Conservation (phyloP, 2,113 vertebrate genomes). For the Paradisaea rubra region DNA sequence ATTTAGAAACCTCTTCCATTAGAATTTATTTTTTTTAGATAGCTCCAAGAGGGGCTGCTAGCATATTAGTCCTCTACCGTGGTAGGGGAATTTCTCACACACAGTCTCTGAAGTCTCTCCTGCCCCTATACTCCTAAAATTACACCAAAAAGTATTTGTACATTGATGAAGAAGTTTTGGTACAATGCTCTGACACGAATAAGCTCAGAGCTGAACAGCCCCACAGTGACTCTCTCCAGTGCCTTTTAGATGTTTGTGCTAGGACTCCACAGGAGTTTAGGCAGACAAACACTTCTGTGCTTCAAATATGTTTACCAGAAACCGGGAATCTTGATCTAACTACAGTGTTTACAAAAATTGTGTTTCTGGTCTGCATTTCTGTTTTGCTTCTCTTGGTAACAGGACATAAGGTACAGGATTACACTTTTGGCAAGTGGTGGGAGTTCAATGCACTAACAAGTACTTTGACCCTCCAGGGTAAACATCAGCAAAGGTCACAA, state of each 20-base stretch:
- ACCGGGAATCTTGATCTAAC: not conserved
- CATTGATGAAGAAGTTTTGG: not conserved
- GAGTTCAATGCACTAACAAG: not conserved
- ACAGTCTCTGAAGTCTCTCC: not conserved
- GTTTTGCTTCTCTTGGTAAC: not conserved
- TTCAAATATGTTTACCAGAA: not conserved
- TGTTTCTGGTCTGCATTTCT: not conserved
- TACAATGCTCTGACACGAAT: not conserved
- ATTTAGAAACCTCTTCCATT: not conserved
- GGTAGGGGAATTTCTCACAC: not conserved
- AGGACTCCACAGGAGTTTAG: not conserved
- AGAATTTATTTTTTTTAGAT: not conserved
- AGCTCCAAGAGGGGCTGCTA: not conserved
- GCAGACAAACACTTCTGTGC: not conserved
- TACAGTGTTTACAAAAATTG: not conserved
- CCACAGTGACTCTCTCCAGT: not conserved
- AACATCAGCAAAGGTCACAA: not conserved
- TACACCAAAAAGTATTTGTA: not conserved
- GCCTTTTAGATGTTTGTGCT: not conserved
- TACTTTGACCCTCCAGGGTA: not conserved
- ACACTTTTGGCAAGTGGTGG: not conserved
- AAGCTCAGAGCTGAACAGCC: not conserved
- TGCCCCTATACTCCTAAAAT: not conserved
- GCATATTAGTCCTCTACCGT: too few relatives aligned
- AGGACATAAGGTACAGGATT: not conserved